Conservation (phyloP, 35 echinoderm and acorn worm genomes). For the Patiria miniata region DNA sequence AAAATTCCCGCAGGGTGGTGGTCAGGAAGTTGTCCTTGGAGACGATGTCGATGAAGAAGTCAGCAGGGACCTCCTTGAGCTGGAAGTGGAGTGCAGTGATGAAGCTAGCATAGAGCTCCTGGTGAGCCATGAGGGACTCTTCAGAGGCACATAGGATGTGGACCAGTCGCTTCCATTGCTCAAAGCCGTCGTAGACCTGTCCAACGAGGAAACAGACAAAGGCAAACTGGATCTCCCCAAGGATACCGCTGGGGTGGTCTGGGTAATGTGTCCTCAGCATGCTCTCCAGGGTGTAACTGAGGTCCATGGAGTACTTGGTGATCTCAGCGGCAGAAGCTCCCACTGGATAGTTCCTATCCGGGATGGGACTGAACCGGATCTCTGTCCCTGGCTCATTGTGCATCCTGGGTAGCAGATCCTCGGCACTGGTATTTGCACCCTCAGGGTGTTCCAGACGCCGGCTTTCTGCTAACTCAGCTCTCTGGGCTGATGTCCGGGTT, state of each 20-base stretch:
- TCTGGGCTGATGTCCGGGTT: conserved; percentile 73
- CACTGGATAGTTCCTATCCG: conserved; percentile 71
- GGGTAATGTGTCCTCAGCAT: conserved; percentile 57
- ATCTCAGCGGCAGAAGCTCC: conserved; percentile 78
- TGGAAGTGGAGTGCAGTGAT: conserved; percentile 90
- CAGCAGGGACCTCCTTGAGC: conserved; percentile 83
- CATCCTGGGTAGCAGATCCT: conserved; percentile 86
- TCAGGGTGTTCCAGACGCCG: conserved; percentile 39
- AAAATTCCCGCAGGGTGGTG: conserved; percentile 63
- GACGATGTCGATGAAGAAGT: conserved; percentile 98
- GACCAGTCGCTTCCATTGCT: conserved; percentile 93
- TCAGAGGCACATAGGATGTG: conserved; percentile 83
- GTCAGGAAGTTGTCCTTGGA: conserved; percentile 91
- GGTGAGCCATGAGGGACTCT: conserved; percentile 62
- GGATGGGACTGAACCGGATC: conserved; percentile 82
- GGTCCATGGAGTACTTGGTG: conserved; percentile 91
- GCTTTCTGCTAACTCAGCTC: conserved; percentile 55
- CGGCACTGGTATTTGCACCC: neutral
- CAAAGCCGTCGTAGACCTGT: conserved; percentile 96
- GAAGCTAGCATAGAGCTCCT: conserved; percentile 59
- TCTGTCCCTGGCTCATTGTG: conserved; percentile 79
- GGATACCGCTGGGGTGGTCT: conserved; percentile 32
- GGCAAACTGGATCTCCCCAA: conserved; percentile 91
- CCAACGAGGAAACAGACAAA: conserved; percentile 98
- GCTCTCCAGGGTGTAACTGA: conserved; percentile 54